These are phyloP conservation scores for Drosophila albomicans DNA, from an alignment of 1,140 invertebrate genomes.

Conservation along the genomic window DNA sequence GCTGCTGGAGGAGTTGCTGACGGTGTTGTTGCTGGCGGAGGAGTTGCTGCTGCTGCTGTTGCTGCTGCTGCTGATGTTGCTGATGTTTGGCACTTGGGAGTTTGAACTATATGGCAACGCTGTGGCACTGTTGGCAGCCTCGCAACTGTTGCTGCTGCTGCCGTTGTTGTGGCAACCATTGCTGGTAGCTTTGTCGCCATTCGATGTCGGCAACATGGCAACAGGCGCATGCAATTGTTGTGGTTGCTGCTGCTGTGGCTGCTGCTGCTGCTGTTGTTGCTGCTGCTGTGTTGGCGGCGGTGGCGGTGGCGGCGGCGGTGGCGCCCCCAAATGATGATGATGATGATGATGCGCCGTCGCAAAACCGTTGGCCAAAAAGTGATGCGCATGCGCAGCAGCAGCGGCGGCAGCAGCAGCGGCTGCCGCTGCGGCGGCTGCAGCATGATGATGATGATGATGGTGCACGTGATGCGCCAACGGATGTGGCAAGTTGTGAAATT, in stretches of 20 bases:
- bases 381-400: conserved; percentile 68
- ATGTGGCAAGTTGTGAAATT: conserved; percentile 65
- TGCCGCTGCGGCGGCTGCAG: conserved; percentile 56
- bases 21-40: not conserved
- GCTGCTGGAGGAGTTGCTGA: conserved; percentile 1
- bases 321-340: conserved; percentile 34
- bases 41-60: conserved; percentile 25
- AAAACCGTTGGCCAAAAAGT: conserved; percentile 64
- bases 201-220: conserved; percentile 15
- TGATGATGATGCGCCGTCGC: conserved; percentile 40
- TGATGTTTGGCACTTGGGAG: conserved; percentile 37
- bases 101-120: conserved; percentile 46
- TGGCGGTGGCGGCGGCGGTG: conserved; percentile 55
- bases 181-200: conserved; percentile 35
- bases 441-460: conserved; percentile 60
- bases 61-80: conserved; percentile 34
- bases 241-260: conserved; percentile 20
- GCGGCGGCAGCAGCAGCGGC: conserved; percentile 50
- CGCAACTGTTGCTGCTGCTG: conserved; percentile 26
- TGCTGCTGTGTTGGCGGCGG: conserved; percentile 33
- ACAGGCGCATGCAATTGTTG: conserved; percentile 14
- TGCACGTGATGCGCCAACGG: conserved; percentile 62
- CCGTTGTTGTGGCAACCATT: conserved; percentile 44
- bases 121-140: conserved; percentile 60
- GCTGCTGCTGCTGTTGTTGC: conserved; percentile 30